Base-by-base conservation (phyloP, 2,888 invertebrate genomes). In the Eupithecia pulchellata region DNA sequence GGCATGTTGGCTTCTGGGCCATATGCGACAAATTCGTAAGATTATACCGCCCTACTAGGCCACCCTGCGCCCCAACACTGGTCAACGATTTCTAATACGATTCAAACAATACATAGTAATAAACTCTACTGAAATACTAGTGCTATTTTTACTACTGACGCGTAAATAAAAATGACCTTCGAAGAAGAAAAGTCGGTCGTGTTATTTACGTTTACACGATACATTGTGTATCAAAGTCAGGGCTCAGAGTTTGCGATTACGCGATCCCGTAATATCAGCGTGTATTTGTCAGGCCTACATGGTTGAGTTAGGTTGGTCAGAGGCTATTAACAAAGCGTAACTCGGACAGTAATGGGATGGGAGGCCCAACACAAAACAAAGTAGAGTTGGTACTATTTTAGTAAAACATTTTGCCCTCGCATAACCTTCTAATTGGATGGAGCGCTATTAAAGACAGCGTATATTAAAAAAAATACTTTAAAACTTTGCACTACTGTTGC, bases 11-110 rank as follows among this genome's bases (percentile, higher is more conserved):
- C 52, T 52, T 52, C 52, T 52, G 52, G 20, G 9, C 52, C 29
- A 57, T 57, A 6, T 1, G 29, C 57, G 57, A 80, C 79, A 80
- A 81, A 82, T 84, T 78, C 65, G 77, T 78, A 79, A 84, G 79
- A 81, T 84, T 83, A 82, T 79, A 71, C 76, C 75, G 74, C 55
- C 52, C 69, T 68, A 32, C 30, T 71, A 42, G 63, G 55, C 69
- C 42, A 55, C 60, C 61, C 63, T 32, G 27, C 30, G 32, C 52
- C 52, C 25, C 25, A 1, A 52, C 52, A 25, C 13, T 25, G 52
- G 25, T 0, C 52, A 52, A 52, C 11, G 11, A 25, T 25, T 47
- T 25, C 11, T 52, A 25, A 4, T 47, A 25, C 52, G 20, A 13
- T 20, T 25, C 25, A 25, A 11, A 25, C 25, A 20, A 25, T 11